phyloP scores from a whole-genome alignment of 2,888 invertebrate species.

The Eupithecia exiguata region DNA sequence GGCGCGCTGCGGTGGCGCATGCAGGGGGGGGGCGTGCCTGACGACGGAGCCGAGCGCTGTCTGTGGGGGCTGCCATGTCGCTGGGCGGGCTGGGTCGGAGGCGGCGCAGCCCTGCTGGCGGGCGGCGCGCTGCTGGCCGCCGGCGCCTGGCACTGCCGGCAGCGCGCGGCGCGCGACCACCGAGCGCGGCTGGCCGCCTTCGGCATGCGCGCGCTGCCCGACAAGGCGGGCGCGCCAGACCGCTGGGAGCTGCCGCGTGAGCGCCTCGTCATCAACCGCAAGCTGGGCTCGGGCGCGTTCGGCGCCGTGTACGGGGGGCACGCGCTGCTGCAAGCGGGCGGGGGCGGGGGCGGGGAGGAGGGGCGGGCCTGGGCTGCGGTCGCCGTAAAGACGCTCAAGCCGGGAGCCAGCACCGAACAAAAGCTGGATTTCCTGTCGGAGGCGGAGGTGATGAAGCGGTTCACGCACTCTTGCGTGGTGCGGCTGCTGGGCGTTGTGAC shows the following conservation, averaged over 20 bases:
- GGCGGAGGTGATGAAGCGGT: conserved; percentile 96
- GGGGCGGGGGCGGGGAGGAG: conserved; percentile 64
- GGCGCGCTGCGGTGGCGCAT: conserved; percentile 85
- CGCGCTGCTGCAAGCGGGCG: conserved; percentile 84
- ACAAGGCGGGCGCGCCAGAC: conserved; percentile 78
- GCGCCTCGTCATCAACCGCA: conserved; percentile 92
- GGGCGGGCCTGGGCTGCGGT: conserved; percentile 90
- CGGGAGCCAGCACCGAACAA: conserved; percentile 92
- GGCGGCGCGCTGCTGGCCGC: conserved; percentile 51
- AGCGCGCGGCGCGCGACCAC: conserved; percentile 66
- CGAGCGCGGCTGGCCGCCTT: conserved; percentile 65
- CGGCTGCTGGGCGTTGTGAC: conserved; percentile 93
- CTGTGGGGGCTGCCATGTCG: conserved; percentile 86
- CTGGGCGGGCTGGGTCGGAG: conserved; percentile 82
- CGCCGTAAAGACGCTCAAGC: conserved; percentile 94
- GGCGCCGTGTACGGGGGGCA: conserved; percentile 97
- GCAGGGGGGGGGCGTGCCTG: conserved; percentile 65
- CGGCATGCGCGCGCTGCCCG: conserved; percentile 63
- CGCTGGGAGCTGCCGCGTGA: conserved; percentile 95
- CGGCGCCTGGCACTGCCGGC: conserved; percentile 61
- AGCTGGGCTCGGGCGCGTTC: conserved; percentile 95
- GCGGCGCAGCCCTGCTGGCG: conserved; percentile 77
- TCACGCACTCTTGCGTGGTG: conserved; percentile 95
- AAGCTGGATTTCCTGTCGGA: conserved; percentile 96
- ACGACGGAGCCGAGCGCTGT: conserved; percentile 85